Percentiles rank a stretch among this genome's conserved stretches.
These are phyloP conservation scores for Polyergus mexicanus DNA, from an alignment of 1,140 invertebrate genomes.

Conservation along the genomic window DNA sequence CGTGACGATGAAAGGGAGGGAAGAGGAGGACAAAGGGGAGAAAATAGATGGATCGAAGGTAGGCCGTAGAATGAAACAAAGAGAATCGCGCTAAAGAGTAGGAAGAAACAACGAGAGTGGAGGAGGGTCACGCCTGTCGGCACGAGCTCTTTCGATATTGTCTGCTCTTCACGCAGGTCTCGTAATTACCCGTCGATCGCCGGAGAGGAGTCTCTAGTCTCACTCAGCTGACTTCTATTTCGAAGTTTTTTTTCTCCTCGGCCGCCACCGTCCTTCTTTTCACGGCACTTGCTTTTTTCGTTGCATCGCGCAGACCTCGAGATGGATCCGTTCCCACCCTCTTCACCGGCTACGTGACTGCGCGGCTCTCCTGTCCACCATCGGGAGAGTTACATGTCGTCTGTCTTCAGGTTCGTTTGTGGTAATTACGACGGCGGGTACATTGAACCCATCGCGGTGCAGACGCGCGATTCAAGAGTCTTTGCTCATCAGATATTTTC, in stretches of 20 bases:
- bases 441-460: conserved; percentile 73
- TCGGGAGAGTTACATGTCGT: conserved; percentile 66
- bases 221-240: conserved; percentile 65
- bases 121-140: conserved; percentile 83
- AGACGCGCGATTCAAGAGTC: conserved; percentile 36
- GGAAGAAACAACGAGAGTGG: conserved; percentile 59
- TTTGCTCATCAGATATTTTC: conserved; percentile 17
- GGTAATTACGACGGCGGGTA: conserved; percentile 75
- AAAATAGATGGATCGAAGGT: conserved; percentile 11
- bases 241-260: conserved; percentile 44
- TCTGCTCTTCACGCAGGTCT: conserved; percentile 83
- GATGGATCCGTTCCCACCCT: conserved; percentile 69
- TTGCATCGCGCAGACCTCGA: conserved; percentile 37
- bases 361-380: conserved; percentile 46
- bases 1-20: conserved; percentile 63
- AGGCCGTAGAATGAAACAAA: conserved; percentile 60
- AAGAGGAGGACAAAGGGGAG: background rate
- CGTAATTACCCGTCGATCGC: conserved; percentile 82
- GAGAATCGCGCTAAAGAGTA: conserved; percentile 69
- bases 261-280: conserved; percentile 61
- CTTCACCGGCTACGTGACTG: conserved; percentile 71
- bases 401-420: conserved; percentile 76
- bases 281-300: conserved; percentile 68
- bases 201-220: conserved; percentile 65
- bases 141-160: conserved; percentile 82